phyloP scores from a whole-genome alignment of 2,797 vertebrate species.

The Falco peregrinus region DNA sequence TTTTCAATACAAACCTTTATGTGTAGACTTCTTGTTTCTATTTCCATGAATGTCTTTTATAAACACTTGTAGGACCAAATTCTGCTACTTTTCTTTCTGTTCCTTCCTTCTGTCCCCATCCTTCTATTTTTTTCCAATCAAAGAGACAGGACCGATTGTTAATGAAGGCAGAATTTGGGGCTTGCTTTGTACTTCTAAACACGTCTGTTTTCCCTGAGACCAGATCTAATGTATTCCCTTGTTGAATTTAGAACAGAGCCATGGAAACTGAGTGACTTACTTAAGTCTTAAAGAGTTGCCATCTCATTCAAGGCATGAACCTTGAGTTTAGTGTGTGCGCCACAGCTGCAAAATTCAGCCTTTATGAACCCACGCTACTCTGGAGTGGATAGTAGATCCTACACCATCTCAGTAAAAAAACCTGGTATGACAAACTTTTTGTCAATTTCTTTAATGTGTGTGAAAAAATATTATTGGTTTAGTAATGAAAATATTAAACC shows the following conservation, averaged over 20 bases:
- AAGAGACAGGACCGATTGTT: neutral
- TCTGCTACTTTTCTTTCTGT: neutral
- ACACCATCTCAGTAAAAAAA: neutral
- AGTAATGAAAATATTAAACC: constrained; percentile 36
- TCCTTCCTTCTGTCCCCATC: neutral
- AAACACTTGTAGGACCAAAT: neutral
- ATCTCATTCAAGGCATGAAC: neutral
- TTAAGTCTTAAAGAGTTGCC: neutral
- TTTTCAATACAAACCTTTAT: neutral
- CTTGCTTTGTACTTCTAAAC: neutral
- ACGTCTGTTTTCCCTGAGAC: neutral
- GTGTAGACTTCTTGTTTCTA: neutral
- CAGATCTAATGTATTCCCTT: neutral
- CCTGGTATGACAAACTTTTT: neutral
- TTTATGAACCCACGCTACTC: neutral
- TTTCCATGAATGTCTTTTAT: neutral
- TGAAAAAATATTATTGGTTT: constrained; percentile 30
- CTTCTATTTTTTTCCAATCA: neutral
- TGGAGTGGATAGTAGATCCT: neutral
- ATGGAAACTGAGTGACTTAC: neutral
- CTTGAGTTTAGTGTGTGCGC: neutral
- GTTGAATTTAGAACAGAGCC: neutral
- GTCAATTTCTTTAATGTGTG: neutral
- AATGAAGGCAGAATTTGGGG: neutral
- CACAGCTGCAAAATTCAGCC: neutral